These are phyloP conservation scores for Leucophenga montana DNA, from an alignment of 2,888 invertebrate genomes.

Conservation along the genomic window DNA sequence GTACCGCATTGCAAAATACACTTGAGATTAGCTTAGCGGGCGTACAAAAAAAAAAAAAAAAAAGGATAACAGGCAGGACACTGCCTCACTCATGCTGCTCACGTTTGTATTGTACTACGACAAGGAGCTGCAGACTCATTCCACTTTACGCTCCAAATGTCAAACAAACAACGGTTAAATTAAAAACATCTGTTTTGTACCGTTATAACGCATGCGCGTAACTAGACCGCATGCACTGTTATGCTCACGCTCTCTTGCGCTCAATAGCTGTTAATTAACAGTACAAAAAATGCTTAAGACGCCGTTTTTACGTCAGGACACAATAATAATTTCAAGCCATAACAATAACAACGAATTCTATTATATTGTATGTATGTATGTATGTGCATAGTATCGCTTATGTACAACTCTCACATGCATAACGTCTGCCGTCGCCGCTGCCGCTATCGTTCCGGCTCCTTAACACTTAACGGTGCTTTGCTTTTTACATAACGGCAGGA, in stretches of 20 bases:
- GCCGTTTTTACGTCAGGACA: constrained; percentile 47
- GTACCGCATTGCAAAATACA: too few relatives aligned
- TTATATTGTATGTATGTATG: too few relatives aligned
- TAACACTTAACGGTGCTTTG: neutral
- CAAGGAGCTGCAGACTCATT: neutral
- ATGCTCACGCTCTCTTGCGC: neutral
- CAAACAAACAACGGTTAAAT: constrained; percentile 21
- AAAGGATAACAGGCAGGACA: neutral
- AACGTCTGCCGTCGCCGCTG: too few relatives aligned
- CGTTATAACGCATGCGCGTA: neutral
- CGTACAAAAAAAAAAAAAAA: too few relatives aligned
- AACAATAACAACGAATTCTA: neutral
- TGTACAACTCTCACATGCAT: too few relatives aligned
- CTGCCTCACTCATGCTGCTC: neutral
- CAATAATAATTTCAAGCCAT: neutral
- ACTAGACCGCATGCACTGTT: neutral
- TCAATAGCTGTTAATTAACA: neutral
- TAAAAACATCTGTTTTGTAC: constrained; percentile 19
- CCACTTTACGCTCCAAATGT: neutral
- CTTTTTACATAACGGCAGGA: constrained; percentile 39
- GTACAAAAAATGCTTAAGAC: constrained; percentile 57
- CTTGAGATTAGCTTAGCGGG: too few relatives aligned
- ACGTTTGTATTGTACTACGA: neutral
- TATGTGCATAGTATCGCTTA: too few relatives aligned
- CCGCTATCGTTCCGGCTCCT: too few relatives aligned